Evolutionary conservation across 2,797 vertebrate species (phyloP), one percentile per base, ranked within the genome.

Genomic region (Scarus forsteni): DNA sequence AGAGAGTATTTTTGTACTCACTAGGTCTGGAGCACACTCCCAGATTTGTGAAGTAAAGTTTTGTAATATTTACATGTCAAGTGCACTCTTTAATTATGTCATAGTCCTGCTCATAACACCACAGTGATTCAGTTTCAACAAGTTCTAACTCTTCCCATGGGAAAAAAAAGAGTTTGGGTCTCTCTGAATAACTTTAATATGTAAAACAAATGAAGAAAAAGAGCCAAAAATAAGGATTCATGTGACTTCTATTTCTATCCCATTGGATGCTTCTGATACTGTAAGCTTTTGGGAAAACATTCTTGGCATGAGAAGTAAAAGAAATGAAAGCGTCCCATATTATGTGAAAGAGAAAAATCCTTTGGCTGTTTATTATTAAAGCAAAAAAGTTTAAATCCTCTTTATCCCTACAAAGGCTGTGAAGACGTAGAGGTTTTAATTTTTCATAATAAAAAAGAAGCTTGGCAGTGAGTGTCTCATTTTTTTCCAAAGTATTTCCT

Each of bases 41-140:
- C 50, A 56, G 39, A 81, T 54, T 64, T 60, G 54, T 19, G 55
- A 68, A 72, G 19, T 45, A 16, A 77, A 7, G 68, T 67, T 42
- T 54, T n/a, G 56, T 75, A 52, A 66, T 79, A 80, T 77, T 79
- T 72, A 73, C 51, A 79, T 68, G 64, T 51, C 27, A 61, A 72
- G 43, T 54, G 62, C 43, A 48, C 39, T 44, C 64, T 69, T 66
- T 79, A 79, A 77, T 72, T 62, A 36, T 76, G 62, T 77, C 77
- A 48, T 56, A 34, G 44, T 61, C 6, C 27, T 77, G 67, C 56
- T 60, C 6, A 50, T 49, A 59, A 51, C 6, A 62, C 44, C n/a
- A 50, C 7, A 45, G 9, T 72, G 72, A 86, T 84, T 58, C 63
- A 7, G 40, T 49, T 38, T 60, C 39, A 12, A 45, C 34, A 60